Base-by-base conservation (phyloP, 2,797 vertebrate species). In the Muraenolepis orangiensis region DNA sequence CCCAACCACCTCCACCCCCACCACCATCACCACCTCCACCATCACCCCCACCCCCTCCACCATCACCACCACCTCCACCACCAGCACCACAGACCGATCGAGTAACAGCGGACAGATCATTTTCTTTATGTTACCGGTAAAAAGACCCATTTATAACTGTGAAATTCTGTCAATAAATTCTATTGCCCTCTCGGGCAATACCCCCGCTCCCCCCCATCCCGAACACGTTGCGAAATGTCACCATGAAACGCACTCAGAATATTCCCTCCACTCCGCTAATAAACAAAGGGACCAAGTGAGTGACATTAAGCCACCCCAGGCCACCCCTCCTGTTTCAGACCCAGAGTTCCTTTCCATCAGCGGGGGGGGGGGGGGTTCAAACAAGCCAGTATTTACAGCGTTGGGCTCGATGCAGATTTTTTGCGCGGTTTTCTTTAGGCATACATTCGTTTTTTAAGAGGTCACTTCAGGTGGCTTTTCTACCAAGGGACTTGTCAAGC, bases 121-220 rank as follows among this genome's bases (percentile, higher is more conserved):
- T 90, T 91, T 86, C 87, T 90, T 91, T 89, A 87, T 88, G 86
- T 87, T 86, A 87, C 85, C 89, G 87, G 87, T 91, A 92, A 93
- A 51, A 93, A 90, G 80, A 84, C 84, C 81, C 87, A 86, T 93
- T 91, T 93, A 92, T 90, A 91, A 90, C 85, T 88, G 85, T 87
- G 87, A 91, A 92, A 90, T 87, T 77, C 86, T 90, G 87, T 93
- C 89, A 89, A 92, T 93, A 92, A 92, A 92, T 91, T 90, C 82
- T 76, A 74, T 76, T 88, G 87, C 82, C 89, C 89, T 92, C 88
- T 38, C 34, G 77, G 70, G 87, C 86, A 84, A 85, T 85, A 87
- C 87, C 81, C 77, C 70, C 77, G 87, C 84, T 87, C 85, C 77
- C 23, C 75, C 72, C 74, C 87, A n/a, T n/a, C 91, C 89, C 16